These are phyloP conservation scores for Xenopus tropicalis DNA, from an alignment of 2,113 vertebrate species.

Conservation along the genomic window UCB_Xtro_10.0 CM004445.2:52516501-52517000, in stretches of 20 bases:
- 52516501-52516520: no score
- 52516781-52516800: slow-evolving; percentile 29
- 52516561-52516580: no score
- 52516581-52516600: no score
- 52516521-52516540: no score
- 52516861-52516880: slow-evolving; percentile 15
- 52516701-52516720: no score
- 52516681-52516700: no score
- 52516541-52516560: no score
- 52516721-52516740: no score
- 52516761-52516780: background rate
- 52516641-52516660: no score
- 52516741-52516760: background rate
- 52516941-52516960: slow-evolving; percentile 39
- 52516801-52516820: slow-evolving; percentile 21
- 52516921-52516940: slow-evolving; percentile 36
- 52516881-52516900: slow-evolving; percentile 41
- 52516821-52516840: slow-evolving; percentile 40
- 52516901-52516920: slow-evolving; percentile 42
- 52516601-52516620: no score
- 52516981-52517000: slow-evolving; percentile 43
- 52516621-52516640: no score
- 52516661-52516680: no score
- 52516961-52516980: slow-evolving; percentile 24
- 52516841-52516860: slow-evolving; percentile 17